A percentile compares a stretch with the other conserved stretches of the same genome.
Conservation (phyloP, 2,888 invertebrate genomes). For the Nymphalis polychloros region DNA sequence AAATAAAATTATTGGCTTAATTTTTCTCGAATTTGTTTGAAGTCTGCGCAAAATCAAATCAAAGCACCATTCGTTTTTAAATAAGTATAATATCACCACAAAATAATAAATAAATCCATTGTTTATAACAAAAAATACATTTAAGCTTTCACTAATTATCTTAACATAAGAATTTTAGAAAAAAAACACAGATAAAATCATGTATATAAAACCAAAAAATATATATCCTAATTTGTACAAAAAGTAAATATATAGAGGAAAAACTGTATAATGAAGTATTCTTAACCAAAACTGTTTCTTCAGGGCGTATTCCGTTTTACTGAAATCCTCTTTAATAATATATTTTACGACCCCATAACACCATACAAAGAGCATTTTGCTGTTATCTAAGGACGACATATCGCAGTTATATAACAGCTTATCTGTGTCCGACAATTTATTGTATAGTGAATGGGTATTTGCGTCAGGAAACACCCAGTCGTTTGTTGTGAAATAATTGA, state of each 20-base stretch:
- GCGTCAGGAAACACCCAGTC: neutral
- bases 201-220: neutral
- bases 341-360: neutral
- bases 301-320: neutral
- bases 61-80: too few species aligned
- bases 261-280: neutral
- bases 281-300: slow-evolving; percentile 4
- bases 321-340: neutral
- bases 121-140: too few species aligned
- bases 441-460: neutral
- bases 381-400: neutral
- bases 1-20: too few species aligned
- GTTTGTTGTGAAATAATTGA: neutral
- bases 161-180: too few species aligned
- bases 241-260: neutral
- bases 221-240: neutral
- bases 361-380: neutral
- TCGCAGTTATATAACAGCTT: neutral
- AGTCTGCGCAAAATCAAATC: too few species aligned
- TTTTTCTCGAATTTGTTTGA: too few species aligned
- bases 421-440: neutral
- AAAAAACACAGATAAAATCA: neutral
- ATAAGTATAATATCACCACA: too few species aligned
- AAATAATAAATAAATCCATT: too few species aligned
- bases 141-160: too few species aligned